Evolutionary conservation across 2,113 vertebrate genomes (phyloP).

Genomic region (Alectura lathami): DNA sequence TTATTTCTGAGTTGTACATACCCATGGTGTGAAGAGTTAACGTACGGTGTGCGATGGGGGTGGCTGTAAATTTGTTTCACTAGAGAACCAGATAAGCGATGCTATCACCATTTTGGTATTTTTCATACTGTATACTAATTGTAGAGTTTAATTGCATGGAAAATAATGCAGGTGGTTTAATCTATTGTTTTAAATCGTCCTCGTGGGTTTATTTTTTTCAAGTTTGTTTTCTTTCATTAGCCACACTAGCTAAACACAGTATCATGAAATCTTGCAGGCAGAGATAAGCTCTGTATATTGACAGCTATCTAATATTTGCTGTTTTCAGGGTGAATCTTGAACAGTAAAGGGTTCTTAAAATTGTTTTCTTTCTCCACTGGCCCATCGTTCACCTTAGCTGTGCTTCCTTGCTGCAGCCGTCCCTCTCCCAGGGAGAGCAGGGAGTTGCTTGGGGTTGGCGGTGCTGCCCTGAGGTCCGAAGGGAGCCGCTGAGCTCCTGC

Average conservation of each 20-base stretch:
- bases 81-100: slow-evolving; percentile 64
- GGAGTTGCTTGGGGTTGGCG: not conserved
- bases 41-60: not conserved
- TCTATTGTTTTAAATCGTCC: slow-evolving; percentile 59
- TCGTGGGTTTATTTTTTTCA: slow-evolving; percentile 49
- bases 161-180: slow-evolving; percentile 47
- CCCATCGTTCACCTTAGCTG: not conserved
- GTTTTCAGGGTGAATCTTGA: slow-evolving; percentile 10
- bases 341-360: not conserved
- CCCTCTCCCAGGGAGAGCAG: not conserved
- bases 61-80: slow-evolving; percentile 51
- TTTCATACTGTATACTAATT: slow-evolving; percentile 66
- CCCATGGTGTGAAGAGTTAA: slow-evolving; percentile 70
- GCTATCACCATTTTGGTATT: slow-evolving; percentile 42
- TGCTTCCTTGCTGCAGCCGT: not conserved
- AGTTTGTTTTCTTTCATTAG: slow-evolving; percentile 30
- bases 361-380: not conserved
- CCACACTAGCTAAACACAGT: not conserved
- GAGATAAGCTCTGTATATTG: not conserved
- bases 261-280: not conserved
- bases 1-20: slow-evolving; percentile 73
- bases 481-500: not conserved
- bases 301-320: not conserved
- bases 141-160: slow-evolving; percentile 54
- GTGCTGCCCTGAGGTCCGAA: not conserved